Base-by-base conservation (phyloP, 1,140 invertebrate species). In the Brachionus calyciflorus region DNA sequence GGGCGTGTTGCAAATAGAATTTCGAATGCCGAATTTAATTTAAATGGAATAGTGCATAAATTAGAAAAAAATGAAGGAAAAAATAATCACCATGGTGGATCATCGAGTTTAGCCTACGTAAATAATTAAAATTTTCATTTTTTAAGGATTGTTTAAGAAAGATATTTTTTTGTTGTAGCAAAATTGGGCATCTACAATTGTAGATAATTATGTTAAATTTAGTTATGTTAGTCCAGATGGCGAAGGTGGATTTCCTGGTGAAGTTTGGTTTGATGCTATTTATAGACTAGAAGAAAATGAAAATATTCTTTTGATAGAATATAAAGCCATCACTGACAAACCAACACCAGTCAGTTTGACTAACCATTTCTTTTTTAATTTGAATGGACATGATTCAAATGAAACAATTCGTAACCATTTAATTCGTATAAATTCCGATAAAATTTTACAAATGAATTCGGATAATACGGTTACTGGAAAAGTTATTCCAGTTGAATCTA, bases 341-440 rank as follows among this genome's bases (percentile, higher is more conserved):
- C 86, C 90, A 6, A 95, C 93, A 0, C 89, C 91, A 1, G 88
- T 98, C 0, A 96, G 94, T 84, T 84, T 97, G 46, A 93, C 93
- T 0, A 96, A 95, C 84, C 94, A 98, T 82, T 88, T 91, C 4
- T 97, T 96, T 83, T 96, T 96, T 82, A 98, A 98, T 85, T 85
- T 98, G 37, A 92, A 90, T 76, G 93, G 93, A 3, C 91, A 94
- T 83, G 87, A 76, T 21, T 55, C 49, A 44, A 33, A n/a, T 10
- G 33, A 40, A 26, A 33, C 6, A n/a, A 60, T 57, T 17, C 30
- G 26, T 17, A 89, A 91, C 51, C 93, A 96, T 82, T 80, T 86
- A 19, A 85, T 94, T 3, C 84, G 81, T 0, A 87, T 96, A 0
- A 90, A 91, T 80, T 90, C 92, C 28, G 89, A 93, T 85, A 84